Base-by-base conservation (phyloP, 2,797 vertebrate species). In the Paramormyrops hopkinsi region DNA sequence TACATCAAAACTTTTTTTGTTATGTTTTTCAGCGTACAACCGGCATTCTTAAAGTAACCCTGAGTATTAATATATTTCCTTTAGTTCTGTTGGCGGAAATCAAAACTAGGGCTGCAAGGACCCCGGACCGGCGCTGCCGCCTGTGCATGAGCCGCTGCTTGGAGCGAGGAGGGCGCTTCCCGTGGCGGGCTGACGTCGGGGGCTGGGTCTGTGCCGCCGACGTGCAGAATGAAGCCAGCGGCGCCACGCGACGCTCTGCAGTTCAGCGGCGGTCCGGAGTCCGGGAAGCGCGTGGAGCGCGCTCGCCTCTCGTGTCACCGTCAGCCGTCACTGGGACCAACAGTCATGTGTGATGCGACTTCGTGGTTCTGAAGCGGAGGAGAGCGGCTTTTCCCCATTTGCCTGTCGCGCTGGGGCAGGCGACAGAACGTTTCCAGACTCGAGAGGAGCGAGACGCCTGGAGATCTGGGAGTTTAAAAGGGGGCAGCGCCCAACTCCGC, bases 401-500 rank as follows among this genome's bases (percentile, higher is more conserved):
- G 92, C 92, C 92, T 90, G 91, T 92, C 76, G 93, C 92, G 92
- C 93, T 92, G 94, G 93, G 93, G 92, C 93, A 92, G 90, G 90
- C 92, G 87, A 92, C 51, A 91, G 93, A 89, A 93, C 92, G 90
- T 90, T 91, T 93, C 93, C 92, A 92, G 94, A 95, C 93, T 94
- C 94, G 92, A 94, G 93, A 90, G 93, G 93, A 93, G 91, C 92
- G 92, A 92, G 91, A 91, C 92, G 94, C 93, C 93, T 90, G 93
- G 92, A 90, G 93, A 92, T 91, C 92, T 89, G 93, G 86, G 91
- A 92, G 93, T 84, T 94, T 95, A 95, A 95, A 94, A 19, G 46
- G 95, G 92, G 91, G 90, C 94, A 92, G 93, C 89, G 89, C 90
- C 89, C 46, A 33, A n/a, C 65, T 50, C 86, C 73, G 84, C 89